A percentile compares a stretch with the other conserved stretches of the same genome.
phyloP scores from a whole-genome alignment of 2,888 invertebrate species.

The Lydus trimaculatus region DNA sequence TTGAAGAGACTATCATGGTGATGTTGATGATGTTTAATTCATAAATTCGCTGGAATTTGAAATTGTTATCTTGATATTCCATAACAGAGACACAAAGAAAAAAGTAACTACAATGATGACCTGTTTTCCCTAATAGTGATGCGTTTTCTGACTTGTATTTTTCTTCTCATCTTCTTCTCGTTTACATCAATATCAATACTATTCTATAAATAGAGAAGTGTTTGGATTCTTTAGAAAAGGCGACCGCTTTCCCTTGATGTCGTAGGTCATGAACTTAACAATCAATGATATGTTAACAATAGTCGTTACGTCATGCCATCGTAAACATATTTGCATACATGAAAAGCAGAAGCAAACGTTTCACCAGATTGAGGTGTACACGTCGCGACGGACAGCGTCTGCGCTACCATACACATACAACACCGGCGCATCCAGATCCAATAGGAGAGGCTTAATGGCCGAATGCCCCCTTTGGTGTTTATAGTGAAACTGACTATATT shows the following conservation, averaged over 20 bases:
- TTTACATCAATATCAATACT: neutral
- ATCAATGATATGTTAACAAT: slow-evolving; percentile 61
- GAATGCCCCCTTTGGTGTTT: slow-evolving; percentile 46
- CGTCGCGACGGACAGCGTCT: slow-evolving; percentile 17
- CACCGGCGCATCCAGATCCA: slow-evolving; percentile 51
- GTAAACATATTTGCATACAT: slow-evolving; percentile 60
- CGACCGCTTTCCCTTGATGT: slow-evolving; percentile 60
- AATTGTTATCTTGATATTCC: neutral
- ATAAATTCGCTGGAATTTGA: slow-evolving; percentile 12
- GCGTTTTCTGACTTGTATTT: slow-evolving; percentile 12
- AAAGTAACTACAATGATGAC: neutral
- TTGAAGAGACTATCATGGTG: neutral
- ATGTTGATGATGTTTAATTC: slow-evolving; percentile 21
- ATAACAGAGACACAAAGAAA: neutral
- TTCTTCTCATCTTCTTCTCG: slow-evolving; percentile 26
- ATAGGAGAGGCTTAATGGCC: slow-evolving; percentile 54
- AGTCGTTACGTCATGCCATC: slow-evolving; percentile 58
- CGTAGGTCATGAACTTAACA: slow-evolving; percentile 60
- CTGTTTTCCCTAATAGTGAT: slow-evolving; percentile 28
- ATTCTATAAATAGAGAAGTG: slow-evolving; percentile 32
- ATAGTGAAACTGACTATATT: slow-evolving; percentile 26
- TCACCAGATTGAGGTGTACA: slow-evolving; percentile 16
- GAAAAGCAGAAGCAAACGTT: slow-evolving; percentile 35
- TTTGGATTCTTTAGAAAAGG: slow-evolving; percentile 39
- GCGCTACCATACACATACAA: slow-evolving; percentile 32